A percentile compares a stretch with the other conserved stretches of the same genome.
Conservation (phyloP, 2,888 invertebrate genomes). For the Augochlorella aurata region DNA sequence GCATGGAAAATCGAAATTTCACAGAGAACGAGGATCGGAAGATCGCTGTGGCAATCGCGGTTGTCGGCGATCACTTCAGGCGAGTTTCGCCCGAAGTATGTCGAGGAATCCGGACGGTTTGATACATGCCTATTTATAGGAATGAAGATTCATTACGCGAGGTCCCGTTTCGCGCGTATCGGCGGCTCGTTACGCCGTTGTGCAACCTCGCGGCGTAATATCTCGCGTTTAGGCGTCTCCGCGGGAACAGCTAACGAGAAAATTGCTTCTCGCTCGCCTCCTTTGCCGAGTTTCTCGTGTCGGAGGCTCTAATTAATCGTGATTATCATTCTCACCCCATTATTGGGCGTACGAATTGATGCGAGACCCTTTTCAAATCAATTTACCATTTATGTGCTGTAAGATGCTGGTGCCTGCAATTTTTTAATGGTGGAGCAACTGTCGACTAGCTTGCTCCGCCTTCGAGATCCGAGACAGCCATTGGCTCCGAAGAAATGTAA, state of each 20-base stretch:
- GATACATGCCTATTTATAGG: slow-evolving; percentile 55
- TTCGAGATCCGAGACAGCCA: too few relatives aligned
- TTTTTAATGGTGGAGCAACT: too few relatives aligned
- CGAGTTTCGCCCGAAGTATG: slow-evolving; percentile 27
- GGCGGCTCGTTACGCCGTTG: slow-evolving; percentile 38
- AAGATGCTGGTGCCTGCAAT: too few relatives aligned
- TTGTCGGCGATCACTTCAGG: not conserved
- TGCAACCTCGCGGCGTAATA: slow-evolving; percentile 38
- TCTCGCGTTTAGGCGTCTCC: slow-evolving; percentile 19
- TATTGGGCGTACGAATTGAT: too few relatives aligned
- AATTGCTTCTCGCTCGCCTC: slow-evolving; percentile 1
- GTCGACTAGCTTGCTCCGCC: too few relatives aligned
- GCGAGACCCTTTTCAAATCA: too few relatives aligned
- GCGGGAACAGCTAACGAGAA: slow-evolving; percentile 2
- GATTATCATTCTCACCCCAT: not conserved
- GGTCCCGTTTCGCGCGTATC: slow-evolving; percentile 47
- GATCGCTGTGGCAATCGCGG: not conserved
- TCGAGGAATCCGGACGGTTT: slow-evolving; percentile 41
- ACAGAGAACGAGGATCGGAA: not conserved
- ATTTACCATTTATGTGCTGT: too few relatives aligned
- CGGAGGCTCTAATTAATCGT: not conserved
- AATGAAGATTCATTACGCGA: slow-evolving; percentile 52
- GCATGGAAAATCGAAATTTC: not conserved
- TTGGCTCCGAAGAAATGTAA: too few relatives aligned
- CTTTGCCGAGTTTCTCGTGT: not conserved